Percentiles rank a stretch among this genome's conserved stretches.
These are phyloP conservation scores for Chionis minor DNA, from an alignment of 2,113 vertebrate genomes.

Conservation along the genomic window DNA sequence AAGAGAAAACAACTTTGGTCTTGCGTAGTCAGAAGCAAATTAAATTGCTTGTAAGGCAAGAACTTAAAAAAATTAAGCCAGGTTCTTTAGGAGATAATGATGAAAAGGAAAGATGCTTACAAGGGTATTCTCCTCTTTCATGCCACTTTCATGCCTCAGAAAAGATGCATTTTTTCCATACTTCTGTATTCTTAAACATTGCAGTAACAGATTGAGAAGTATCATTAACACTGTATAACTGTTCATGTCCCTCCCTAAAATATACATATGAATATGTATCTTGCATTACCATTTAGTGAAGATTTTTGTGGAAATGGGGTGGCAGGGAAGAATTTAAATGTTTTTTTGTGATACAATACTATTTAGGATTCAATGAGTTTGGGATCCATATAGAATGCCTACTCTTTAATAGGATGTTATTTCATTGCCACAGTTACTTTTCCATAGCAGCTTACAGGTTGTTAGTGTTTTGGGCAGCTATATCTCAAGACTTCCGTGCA, in stretches of 20 bases:
- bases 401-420: neutral
- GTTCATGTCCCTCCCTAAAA: neutral
- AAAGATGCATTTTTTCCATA: neutral
- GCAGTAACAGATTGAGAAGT: neutral
- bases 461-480: neutral
- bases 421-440: neutral
- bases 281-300: neutral
- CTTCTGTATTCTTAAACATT: neutral
- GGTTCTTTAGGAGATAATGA: neutral
- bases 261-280: neutral
- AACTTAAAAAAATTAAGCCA: neutral
- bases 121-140: neutral
- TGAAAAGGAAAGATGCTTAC: neutral
- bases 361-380: neutral
- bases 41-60: neutral
- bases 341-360: neutral
- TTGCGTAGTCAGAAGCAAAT: neutral
- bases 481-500: rapidly evolving
- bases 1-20: neutral
- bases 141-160: neutral
- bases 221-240: neutral
- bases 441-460: neutral
- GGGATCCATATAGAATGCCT: neutral
- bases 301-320: neutral
- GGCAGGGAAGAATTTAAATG: neutral